Percentiles rank a stretch among this genome's conserved stretches.
These are phyloP conservation scores for Oncorhynchus nerka DNA, from an alignment of 2,113 vertebrate species.

Conservation along the genomic window DNA sequence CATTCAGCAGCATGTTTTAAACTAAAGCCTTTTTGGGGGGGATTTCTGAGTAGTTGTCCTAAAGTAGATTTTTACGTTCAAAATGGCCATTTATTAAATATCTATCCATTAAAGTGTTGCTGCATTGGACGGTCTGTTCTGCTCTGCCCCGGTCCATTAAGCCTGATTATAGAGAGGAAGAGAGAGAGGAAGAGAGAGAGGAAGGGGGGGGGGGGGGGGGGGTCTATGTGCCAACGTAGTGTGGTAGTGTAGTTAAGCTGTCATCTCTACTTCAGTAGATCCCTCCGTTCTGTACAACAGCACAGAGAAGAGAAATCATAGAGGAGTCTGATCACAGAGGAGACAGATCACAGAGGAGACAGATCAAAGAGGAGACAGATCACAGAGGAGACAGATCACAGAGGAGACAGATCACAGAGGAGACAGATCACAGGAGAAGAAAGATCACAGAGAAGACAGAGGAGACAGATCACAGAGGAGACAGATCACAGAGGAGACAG, in stretches of 20 bases:
- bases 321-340: not conserved
- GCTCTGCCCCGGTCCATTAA: constrained; percentile 76
- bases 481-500: too few species aligned
- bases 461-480: too few species aligned
- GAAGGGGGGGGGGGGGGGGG: too few species aligned
- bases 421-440: too few species aligned
- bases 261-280: not conserved
- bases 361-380: not conserved
- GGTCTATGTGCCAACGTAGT: constrained; percentile 41
- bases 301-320: not conserved
- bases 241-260: too few species aligned
- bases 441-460: too few species aligned
- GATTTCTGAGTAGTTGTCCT: constrained; percentile 60
- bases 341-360: not conserved
- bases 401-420: too few species aligned
- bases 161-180: constrained; percentile 82
- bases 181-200: too few species aligned
- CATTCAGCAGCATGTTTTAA: not conserved
- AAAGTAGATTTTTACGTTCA: constrained; percentile 89
- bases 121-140: constrained; percentile 61
- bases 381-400: not conserved
- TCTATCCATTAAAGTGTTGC: constrained; percentile 82
- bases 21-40: constrained; percentile 54
- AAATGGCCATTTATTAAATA: constrained; percentile 95
- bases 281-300: not conserved